phyloP scores from a whole-genome alignment of 2,113 vertebrate genomes.

The Prionailurus viverrinus region DNA sequence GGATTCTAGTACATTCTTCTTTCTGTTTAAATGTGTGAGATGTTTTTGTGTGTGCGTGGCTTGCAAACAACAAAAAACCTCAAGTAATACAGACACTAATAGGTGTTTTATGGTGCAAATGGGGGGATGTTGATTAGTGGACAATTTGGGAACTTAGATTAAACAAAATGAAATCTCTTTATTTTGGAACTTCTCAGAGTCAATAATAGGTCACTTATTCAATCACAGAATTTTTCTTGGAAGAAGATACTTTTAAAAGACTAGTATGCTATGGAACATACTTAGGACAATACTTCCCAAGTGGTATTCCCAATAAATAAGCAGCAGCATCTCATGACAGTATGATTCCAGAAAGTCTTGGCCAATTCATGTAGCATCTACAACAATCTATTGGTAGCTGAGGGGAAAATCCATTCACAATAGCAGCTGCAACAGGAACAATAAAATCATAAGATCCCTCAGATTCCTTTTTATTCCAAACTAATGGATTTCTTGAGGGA shows the following conservation, averaged over 20 bases:
- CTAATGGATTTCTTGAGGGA: neutral
- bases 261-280: neutral
- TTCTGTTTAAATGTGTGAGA: constrained; percentile 7
- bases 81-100: neutral
- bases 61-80: constrained; percentile 3
- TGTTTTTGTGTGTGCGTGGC: neutral
- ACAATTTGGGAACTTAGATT: neutral
- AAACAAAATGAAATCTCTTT: neutral
- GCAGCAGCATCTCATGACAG: neutral
- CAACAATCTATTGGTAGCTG: neutral
- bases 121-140: neutral
- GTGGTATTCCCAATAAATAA: neutral
- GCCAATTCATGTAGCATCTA: neutral
- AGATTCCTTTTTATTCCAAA: neutral
- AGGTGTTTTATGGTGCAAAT: neutral
- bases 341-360: neutral
- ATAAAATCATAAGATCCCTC: neutral
- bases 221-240: neutral
- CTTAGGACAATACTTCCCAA: neutral
- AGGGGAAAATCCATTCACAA: neutral
- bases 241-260: neutral
- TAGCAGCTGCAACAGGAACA: neutral
- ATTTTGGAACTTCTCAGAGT: neutral
- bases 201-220: neutral
- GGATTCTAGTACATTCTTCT: neutral